Evolutionary conservation across 37 sponge, comb jelly and placozoan species (phyloP).

Genomic region (Hexactinellida sp.): DNA sequence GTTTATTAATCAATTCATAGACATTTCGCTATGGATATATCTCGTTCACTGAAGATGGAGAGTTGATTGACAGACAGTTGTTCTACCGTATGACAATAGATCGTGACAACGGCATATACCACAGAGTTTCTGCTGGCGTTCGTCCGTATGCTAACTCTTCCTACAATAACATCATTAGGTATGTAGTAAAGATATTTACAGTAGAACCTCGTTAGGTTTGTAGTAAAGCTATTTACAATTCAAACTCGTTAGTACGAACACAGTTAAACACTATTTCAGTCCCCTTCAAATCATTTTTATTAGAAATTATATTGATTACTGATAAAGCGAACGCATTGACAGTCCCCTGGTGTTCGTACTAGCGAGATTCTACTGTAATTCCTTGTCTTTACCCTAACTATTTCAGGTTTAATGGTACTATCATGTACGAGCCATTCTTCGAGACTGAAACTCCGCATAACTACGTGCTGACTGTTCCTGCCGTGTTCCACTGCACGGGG

Average conservation of each 20-base stretch:
- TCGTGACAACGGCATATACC: not conserved
- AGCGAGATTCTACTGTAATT: no score
- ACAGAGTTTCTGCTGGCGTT: not conserved
- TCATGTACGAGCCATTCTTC: not conserved
- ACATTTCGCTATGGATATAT: not conserved
- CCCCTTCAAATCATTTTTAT: no score
- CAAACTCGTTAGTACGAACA: no score
- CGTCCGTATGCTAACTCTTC: constrained; percentile 19
- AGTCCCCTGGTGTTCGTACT: no score
- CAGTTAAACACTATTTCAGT: no score
- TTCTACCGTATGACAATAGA: not conserved
- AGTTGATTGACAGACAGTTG: constrained; percentile 20
- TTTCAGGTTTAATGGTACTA: not conserved
- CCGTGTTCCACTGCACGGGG: constrained; percentile 23
- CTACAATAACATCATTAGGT: constrained; percentile 34
- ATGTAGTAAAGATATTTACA: no score
- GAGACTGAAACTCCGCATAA: not conserved
- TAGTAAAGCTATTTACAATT: no score
- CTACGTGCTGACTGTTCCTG: not conserved
- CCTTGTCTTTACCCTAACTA: not conserved
- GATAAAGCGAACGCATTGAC: no score
- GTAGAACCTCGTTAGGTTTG: no score
- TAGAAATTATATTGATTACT: no score
- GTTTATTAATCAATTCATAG: not conserved
- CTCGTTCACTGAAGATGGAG: constrained; percentile 23